Evolutionary conservation across 1,140 invertebrate species (phyloP).

Genomic region (Proales similis): DNA sequence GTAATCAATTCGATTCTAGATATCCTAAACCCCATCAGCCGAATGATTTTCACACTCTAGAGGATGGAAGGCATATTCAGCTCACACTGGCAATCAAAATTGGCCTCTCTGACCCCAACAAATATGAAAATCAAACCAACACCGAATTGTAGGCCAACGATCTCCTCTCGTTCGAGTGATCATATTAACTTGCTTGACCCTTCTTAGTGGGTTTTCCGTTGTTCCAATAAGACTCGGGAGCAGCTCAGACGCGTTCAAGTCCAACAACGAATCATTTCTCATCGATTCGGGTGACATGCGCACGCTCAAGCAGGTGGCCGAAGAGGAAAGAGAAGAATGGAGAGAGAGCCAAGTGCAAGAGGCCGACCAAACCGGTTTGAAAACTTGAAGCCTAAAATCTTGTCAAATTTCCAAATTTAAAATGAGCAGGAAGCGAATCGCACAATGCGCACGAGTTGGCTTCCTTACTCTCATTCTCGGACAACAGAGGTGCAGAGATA

Average conservation of each 20-base stretch:
- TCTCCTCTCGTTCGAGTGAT: too few relatives aligned
- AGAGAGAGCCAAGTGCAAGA: too few relatives aligned
- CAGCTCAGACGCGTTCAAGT: not conserved
- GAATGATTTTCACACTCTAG: not conserved
- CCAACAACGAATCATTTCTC: slow-evolving; percentile 15
- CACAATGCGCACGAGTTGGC: too few relatives aligned
- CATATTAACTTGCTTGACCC: too few relatives aligned
- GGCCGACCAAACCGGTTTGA: too few relatives aligned
- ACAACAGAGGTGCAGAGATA: too few relatives aligned
- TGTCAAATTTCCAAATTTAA: too few relatives aligned
- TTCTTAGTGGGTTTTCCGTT: slow-evolving; percentile 26
- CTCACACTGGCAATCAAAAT: slow-evolving; percentile 11
- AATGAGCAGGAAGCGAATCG: too few relatives aligned
- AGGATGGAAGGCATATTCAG: slow-evolving; percentile 13
- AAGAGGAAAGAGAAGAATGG: slow-evolving; percentile 18
- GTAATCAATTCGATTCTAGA: not conserved
- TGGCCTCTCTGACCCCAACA: slow-evolving; percentile 11
- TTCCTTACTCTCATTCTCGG: too few relatives aligned
- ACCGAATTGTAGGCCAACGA: slow-evolving; percentile 37
- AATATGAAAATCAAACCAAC: slow-evolving; percentile 31
- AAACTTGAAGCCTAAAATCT: too few relatives aligned
- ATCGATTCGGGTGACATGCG: too few relatives aligned
- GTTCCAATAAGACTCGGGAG: not conserved
- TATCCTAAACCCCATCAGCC: not conserved
- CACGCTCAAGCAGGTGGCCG: too few relatives aligned